These are phyloP conservation scores for Magallana ariakensis DNA, from an alignment of 1,140 invertebrate species.

Conservation along the genomic window DNA sequence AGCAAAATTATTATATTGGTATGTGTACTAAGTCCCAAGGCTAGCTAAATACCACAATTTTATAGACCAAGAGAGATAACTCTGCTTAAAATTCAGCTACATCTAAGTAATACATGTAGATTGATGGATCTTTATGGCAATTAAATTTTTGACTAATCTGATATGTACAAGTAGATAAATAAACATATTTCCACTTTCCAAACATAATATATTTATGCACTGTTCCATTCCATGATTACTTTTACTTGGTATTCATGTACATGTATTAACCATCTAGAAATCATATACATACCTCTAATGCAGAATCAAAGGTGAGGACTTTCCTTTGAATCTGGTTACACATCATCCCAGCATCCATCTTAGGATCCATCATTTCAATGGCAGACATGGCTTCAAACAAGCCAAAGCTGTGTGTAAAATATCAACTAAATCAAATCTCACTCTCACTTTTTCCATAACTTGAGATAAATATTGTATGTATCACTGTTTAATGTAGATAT, in stretches of 20 bases:
- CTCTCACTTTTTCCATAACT: not conserved
- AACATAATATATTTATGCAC: too few species aligned
- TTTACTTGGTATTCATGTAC: too few species aligned
- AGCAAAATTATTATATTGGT: too few species aligned
- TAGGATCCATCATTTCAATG: constrained; percentile 99
- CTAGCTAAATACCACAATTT: not conserved
- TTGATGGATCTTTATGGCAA: too few species aligned
- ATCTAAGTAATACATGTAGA: too few species aligned
- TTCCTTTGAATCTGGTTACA: constrained; percentile 89
- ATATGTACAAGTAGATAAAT: too few species aligned
- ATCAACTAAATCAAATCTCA: not conserved
- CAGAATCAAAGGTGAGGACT: constrained; percentile 92
- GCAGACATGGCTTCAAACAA: constrained; percentile 99
- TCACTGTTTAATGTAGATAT: not conserved
- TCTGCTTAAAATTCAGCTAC: not conserved
- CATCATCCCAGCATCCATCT: constrained; percentile 99
- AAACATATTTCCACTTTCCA: too few species aligned
- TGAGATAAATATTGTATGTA: not conserved
- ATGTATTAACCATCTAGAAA: not conserved
- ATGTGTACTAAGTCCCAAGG: too few species aligned
- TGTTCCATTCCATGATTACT: too few species aligned
- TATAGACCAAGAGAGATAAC: not conserved
- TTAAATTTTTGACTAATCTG: too few species aligned
- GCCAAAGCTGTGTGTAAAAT: constrained; percentile 83
- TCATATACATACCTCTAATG: constrained; percentile 85